Evolutionary conservation across 2,888 invertebrate species (phyloP).

Genomic region (Helobdella robusta): DNA sequence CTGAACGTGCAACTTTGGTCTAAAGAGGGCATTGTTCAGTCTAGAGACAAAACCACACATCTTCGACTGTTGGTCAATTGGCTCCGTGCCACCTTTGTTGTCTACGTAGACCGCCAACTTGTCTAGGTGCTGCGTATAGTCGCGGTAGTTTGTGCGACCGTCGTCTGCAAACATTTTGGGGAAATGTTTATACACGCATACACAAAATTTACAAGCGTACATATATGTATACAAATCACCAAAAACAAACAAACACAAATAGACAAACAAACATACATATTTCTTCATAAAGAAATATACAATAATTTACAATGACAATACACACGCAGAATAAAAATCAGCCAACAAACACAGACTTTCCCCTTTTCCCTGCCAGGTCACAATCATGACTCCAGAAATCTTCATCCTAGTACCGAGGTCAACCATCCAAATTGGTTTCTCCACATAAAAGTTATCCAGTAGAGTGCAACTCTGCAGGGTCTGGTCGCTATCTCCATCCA

Average conservation of each 20-base stretch:
- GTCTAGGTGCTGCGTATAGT: conserved; percentile 53
- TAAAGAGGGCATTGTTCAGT: conserved; percentile 52
- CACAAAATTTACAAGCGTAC: not conserved
- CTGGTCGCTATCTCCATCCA: conserved; percentile 51
- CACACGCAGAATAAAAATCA: not conserved
- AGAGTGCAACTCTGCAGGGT: conserved; percentile 51
- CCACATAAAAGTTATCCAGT: conserved; percentile 54
- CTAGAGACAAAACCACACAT: conserved; percentile 52
- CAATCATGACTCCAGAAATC: conserved; percentile 51
- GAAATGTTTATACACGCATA: not conserved
- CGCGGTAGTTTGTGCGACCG: conserved; percentile 37
- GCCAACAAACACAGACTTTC: conserved; percentile 28
- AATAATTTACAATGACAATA: not conserved
- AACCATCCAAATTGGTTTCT: conserved; percentile 53
- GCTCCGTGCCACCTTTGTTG: conserved; percentile 42
- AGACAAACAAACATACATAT: not conserved
- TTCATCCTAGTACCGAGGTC: conserved; percentile 50
- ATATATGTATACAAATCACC: not conserved
- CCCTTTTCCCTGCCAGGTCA: conserved; percentile 49
- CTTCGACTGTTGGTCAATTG: conserved; percentile 34
- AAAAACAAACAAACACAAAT: not conserved
- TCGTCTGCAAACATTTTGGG: conserved; percentile 16
- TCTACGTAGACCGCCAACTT: conserved; percentile 52
- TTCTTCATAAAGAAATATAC: not conserved
- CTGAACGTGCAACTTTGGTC: conserved; percentile 51